Base-by-base conservation (phyloP, 2,888 invertebrate species). In the Xanthia icteritia region DNA sequence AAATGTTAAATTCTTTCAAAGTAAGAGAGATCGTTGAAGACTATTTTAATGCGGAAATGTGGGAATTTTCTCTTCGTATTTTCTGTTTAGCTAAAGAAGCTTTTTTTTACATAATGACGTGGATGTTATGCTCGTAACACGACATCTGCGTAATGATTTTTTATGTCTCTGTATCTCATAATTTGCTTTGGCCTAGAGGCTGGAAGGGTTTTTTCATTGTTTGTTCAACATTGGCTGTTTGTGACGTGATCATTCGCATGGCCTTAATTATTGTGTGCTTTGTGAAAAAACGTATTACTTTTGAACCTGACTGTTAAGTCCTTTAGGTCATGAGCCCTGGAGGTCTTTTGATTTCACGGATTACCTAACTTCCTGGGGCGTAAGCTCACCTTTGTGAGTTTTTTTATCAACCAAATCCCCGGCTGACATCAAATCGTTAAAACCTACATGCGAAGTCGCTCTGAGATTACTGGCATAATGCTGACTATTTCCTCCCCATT, bases 1-100 rank as follows among this genome's bases (percentile, higher is more conserved):
- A 80, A 72, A 87, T 87, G 84, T 77, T 76, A 81, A 83, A 88
- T 80, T 77, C 77, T 81, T 84, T 69, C 65, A 66, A 84, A 86
- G 74, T 81, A 66, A 64, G 72, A 77, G 76, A 73, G 58, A 72
- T 69, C 79, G 75, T 73, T 75, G 51, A 73, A 83, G 68, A 73
- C 60, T 81, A 77, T 86, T 87, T 77, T 72, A 81, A 74, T 73
- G 64, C 65, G 71, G 76, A 69, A 86, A 81, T 64, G 66, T 58
- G 71, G 61, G 61, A 45, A 61, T 27, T 64, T 83, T 82, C n/a
- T 45, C 23, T 27, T 20, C n/a, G 54, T 64, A 39, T 67, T 68
- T 75, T 69, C 15, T 61, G 66, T 64, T 17, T 51, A 58, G 36
- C 45, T 67, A 13, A 23, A 63, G 51, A 39, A 72, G 20, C 20